Conservation (phyloP, 2,888 invertebrate species). For the Allygus modestus region DNA sequence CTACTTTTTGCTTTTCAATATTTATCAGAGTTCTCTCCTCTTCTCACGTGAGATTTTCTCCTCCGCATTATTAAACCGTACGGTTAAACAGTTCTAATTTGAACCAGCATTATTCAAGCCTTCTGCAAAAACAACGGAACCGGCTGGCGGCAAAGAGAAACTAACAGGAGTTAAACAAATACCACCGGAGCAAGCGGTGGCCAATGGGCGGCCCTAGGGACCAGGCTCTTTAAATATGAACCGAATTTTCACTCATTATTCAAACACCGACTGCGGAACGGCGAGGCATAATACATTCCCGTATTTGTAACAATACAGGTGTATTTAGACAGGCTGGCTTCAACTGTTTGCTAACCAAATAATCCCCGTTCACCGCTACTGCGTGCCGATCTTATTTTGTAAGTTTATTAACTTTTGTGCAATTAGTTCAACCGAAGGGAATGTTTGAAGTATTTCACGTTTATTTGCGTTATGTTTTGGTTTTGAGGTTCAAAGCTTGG, state of each 20-base stretch:
- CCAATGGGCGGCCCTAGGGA: neutral
- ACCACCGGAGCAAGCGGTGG: neutral
- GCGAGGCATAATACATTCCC: constrained; percentile 27
- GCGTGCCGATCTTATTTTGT: neutral
- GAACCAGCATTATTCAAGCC: neutral
- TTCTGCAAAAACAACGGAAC: neutral
- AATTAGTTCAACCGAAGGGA: neutral
- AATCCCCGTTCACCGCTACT: constrained; percentile 20
- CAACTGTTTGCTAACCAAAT: constrained; percentile 40
- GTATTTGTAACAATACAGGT: constrained; percentile 46
- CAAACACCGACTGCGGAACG: constrained; percentile 8
- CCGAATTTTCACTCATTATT: constrained; percentile 50
- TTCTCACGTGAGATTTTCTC: too few relatives aligned
- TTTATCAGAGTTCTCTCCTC: too few relatives aligned
- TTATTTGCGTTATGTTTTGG: too few relatives aligned
- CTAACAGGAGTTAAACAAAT: constrained; percentile 17
- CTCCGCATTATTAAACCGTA: too few relatives aligned
- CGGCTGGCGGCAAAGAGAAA: constrained; percentile 16
- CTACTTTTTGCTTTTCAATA: too few relatives aligned
- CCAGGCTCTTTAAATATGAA: constrained; percentile 45
- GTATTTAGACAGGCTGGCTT: constrained; percentile 32
- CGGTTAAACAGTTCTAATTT: neutral
- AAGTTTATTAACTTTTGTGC: constrained; percentile 2
- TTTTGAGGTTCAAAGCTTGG: too few relatives aligned
- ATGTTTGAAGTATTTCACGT: too few relatives aligned